Base-by-base conservation (phyloP, 1,140 invertebrate species). In the Papilio polyxenes region DNA sequence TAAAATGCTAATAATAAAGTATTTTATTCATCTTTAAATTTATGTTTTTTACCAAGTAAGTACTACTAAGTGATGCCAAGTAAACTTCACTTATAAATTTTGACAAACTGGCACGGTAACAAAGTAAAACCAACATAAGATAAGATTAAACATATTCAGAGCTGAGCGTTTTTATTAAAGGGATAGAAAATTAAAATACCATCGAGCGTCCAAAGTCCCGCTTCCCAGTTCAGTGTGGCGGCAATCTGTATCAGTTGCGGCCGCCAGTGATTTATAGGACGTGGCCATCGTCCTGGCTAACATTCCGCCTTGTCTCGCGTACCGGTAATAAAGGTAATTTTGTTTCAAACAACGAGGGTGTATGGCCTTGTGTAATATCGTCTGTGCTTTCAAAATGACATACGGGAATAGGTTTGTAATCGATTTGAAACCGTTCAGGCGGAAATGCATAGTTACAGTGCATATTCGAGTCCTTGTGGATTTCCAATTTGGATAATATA, bases 241-340 rank as follows among this genome's bases (percentile, higher is more conserved):
- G 86, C 86, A 91, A 89, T 91, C 88, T 90, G 90, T 91, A 92
- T 92, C 92, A 88, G 90, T 92, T 89, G 87, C 88, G 85, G 81
- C 83, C 62, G 85, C 80, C 82, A 85, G 87, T 92, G 92, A 92
- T 92, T 92, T 93, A 93, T 93, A 92, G 83, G 88, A 89, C 85
- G 86, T 87, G 85, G 85, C 85, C 87, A 83, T 86, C 82, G 87
- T 90, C 86, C 87, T 74, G 79, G 81, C 84, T 80, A 83, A 79
- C 84, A 87, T 87, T 85, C 85, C 85, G 86, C 85, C 86, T 88
- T 88, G 87, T 89, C 87, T 89, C 84, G 83, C 82, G 80, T 78
- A 80, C 83, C 85, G 79, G 87, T 89, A 91, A 91, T 92, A 89
- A 88, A 89, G 89, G 91, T 86, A 91, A 90, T 89, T 91, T 90